phyloP scores from a whole-genome alignment of 2,888 invertebrate genomes.

The Fabriciana adippe region DNA sequence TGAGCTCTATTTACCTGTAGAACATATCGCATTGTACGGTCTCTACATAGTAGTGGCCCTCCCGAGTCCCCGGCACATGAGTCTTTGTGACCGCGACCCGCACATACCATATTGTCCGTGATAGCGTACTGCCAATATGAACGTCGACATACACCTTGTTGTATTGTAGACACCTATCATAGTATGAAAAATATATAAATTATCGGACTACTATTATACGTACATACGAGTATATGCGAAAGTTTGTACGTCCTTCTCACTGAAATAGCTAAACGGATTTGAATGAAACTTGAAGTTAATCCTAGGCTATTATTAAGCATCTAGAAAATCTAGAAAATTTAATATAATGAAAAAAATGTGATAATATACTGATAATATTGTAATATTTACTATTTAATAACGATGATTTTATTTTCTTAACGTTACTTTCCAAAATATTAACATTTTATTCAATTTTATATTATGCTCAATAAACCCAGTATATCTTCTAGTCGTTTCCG shows the following conservation, averaged over 20 bases:
- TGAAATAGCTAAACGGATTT: no score
- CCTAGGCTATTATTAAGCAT: no score
- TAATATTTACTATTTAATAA: no score
- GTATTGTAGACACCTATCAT: constrained; percentile 91
- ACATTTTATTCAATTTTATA: background rate
- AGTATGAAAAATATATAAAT: constrained; percentile 20
- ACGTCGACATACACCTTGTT: constrained; percentile 87
- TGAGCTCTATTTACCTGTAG: constrained; percentile 58
- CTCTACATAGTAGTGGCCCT: constrained; percentile 82
- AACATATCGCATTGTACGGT: constrained; percentile 84
- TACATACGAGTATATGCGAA: no score
- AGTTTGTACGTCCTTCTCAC: no score
- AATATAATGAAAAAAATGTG: no score
- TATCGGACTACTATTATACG: background rate
- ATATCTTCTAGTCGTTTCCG: background rate
- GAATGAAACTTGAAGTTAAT: no score
- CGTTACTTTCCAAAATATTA: no score
- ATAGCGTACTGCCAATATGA: constrained; percentile 94
- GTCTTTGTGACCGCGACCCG: constrained; percentile 93
- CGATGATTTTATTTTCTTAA: no score
- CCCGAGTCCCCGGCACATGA: constrained; percentile 94
- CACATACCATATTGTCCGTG: constrained; percentile 96
- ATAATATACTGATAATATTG: no score
- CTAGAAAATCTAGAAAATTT: no score
- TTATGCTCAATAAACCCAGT: background rate